Base-by-base conservation (phyloP, 2,888 invertebrate genomes). In the Yponomeuta sedellus region DNA sequence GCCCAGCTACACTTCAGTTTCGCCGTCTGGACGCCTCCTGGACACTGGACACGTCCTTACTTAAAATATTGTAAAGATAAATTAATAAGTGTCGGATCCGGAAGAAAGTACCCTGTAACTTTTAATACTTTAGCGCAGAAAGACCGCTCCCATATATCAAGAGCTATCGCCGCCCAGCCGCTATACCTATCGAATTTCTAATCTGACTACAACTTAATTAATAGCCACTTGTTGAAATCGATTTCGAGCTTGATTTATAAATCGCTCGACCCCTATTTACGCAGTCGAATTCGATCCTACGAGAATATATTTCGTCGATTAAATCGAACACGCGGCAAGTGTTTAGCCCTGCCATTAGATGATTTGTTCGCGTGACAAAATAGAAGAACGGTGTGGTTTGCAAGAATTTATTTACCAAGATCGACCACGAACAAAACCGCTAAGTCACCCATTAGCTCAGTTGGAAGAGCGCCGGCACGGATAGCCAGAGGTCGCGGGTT, bases 161-260 rank as follows among this genome's bases (percentile, higher is more conserved):
- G 71, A 71, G 70, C 71, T 73, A 80, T 79, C 78, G 70, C 81
- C 87, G 87, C 86, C 88, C 87, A 79, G 77, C 81, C 68, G 79
- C 78, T 82, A 79, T 81, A 79, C 44, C 78, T 86, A 89, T 90
- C 88, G 85, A 85, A 87, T 88, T 88, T 87, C 86, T 81, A 86
- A 89, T 89, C 89, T 86, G 85, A 87, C 88, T 86, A 90, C 89
- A 89, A 84, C 86, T 89, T 90, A 88, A 91, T 91, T 90, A 90
- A 91, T 91, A 87, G 88, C 81, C 88, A 89, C 89, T 89, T 88
- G 90, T 89, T 88, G 88, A 89, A 89, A 88, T 89, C 90, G 89
- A 89, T 89, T 90, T 88, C 81, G 72, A 83, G 80, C 77, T 83
- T 90, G 90, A 91, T 91, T 90, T 90, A 89, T 90, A 85, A 82